phyloP scores from a whole-genome alignment of 2,888 invertebrate genomes.

The Hirtodrosophila confusa region DNA sequence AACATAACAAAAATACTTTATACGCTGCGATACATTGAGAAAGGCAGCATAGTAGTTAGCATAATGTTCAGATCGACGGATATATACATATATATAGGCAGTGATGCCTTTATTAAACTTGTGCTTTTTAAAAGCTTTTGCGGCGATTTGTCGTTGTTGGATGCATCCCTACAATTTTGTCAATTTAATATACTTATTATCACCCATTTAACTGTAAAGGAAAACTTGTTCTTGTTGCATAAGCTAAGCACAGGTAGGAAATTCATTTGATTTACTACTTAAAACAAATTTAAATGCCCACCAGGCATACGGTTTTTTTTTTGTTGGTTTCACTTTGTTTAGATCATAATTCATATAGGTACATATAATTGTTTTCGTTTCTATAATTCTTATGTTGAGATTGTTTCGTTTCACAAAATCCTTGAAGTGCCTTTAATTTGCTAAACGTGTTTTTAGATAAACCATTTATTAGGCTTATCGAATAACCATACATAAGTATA shows the following conservation, averaged over 20 bases:
- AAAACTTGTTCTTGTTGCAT: slow-evolving; percentile 51
- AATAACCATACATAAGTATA: slow-evolving; percentile 35
- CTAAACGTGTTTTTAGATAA: slow-evolving; percentile 74
- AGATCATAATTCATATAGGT: slow-evolving; percentile 23
- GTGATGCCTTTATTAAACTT: slow-evolving; percentile 16
- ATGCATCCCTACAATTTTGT: slow-evolving; percentile 72
- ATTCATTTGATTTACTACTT: not conserved
- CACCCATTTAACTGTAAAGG: not conserved
- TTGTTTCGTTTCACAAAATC: slow-evolving; percentile 68
- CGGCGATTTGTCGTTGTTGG: slow-evolving; percentile 11
- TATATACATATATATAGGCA: slow-evolving; percentile 10
- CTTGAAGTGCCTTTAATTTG: slow-evolving; percentile 78
- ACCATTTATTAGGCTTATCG: slow-evolving; percentile 62
- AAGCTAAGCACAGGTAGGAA: slow-evolving; percentile 17
- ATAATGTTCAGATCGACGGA: slow-evolving; percentile 27
- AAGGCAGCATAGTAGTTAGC: slow-evolving; percentile 28
- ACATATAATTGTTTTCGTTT: slow-evolving; percentile 51
- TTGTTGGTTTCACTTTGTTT: slow-evolving; percentile 23
- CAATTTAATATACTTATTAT: slow-evolving; percentile 50
- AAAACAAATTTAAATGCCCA: slow-evolving; percentile 1
- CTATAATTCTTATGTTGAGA: slow-evolving; percentile 42
- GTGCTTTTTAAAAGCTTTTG: slow-evolving; percentile 61
- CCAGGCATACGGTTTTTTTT: not conserved
- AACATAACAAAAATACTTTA: slow-evolving; percentile 41
- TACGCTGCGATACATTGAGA: slow-evolving; percentile 24